Conservation (phyloP, 2,888 invertebrate genomes). For the Bellardia bayeri region DNA sequence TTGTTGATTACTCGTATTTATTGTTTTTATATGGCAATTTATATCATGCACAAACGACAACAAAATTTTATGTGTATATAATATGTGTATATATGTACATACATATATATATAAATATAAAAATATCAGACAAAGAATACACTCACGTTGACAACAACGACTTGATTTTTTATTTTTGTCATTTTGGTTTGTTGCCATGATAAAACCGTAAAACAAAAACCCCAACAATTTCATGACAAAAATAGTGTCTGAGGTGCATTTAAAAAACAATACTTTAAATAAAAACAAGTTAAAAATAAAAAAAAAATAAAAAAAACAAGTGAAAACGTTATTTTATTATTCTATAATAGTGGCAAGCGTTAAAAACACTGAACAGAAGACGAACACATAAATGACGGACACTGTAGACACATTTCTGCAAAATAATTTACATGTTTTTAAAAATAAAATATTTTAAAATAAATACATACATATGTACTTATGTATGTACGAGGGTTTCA, state of each 20-base stretch:
- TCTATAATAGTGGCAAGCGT: slow-evolving; percentile 38
- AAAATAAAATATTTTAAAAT: slow-evolving; percentile 20
- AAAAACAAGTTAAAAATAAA: slow-evolving; percentile 31
- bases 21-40: slow-evolving; percentile 14
- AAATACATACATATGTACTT: neutral
- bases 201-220: slow-evolving; percentile 19
- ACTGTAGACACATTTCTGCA: neutral
- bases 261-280: slow-evolving; percentile 44
- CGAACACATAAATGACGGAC: neutral
- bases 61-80: neutral
- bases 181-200: slow-evolving; percentile 49
- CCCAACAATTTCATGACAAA: slow-evolving; percentile 33
- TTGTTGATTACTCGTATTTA: slow-evolving; percentile 11
- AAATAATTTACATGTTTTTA: neutral
- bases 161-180: slow-evolving; percentile 8
- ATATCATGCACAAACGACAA: slow-evolving; percentile 10
- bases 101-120: neutral
- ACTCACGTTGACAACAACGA: slow-evolving; percentile 29
- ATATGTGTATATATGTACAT: neutral
- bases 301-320: neutral
- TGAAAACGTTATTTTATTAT: slow-evolving; percentile 17
- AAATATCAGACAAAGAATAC: slow-evolving; percentile 36
- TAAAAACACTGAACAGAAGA: slow-evolving; percentile 12
- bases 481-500: too few relatives aligned
- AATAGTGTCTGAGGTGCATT: slow-evolving; percentile 44